phyloP scores from a whole-genome alignment of 2,797 vertebrate genomes.

The Hippocampus kuda region DNA sequence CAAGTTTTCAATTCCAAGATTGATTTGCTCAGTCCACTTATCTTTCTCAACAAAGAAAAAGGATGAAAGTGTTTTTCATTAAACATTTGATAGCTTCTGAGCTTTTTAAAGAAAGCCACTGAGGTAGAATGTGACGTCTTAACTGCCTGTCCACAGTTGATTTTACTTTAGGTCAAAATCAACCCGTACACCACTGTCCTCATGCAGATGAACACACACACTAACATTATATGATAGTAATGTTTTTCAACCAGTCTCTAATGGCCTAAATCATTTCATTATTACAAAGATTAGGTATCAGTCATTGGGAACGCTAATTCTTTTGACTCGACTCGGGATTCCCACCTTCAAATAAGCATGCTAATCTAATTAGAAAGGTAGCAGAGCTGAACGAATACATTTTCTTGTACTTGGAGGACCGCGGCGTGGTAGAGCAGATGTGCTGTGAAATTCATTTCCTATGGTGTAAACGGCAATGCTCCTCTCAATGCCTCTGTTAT shows the following conservation, averaged over 20 bases:
- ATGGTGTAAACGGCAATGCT: constrained; percentile 98
- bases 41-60: constrained; percentile 46
- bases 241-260: constrained; percentile 91
- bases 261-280: constrained; percentile 92
- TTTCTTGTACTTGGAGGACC: constrained; percentile 94
- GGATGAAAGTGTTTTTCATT: constrained; percentile 44
- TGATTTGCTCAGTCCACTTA: constrained; percentile 61
- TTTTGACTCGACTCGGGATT: constrained; percentile 85
- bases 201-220: constrained; percentile 40
- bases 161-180: constrained; percentile 47
- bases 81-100: constrained; percentile 58
- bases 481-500: constrained; percentile 81
- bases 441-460: constrained; percentile 99
- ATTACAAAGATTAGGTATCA: constrained; percentile 96
- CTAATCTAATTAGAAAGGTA: constrained; percentile 99
- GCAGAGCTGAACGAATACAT: constrained; percentile 88
- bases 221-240: constrained; percentile 83
- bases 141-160: constrained; percentile 41
- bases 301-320: constrained; percentile 85
- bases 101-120: constrained; percentile 40
- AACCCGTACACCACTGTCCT: constrained; percentile 55
- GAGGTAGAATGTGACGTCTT: constrained; percentile 34
- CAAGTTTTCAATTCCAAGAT: constrained; percentile 65
- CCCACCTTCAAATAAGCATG: constrained; percentile 84
- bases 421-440: constrained; percentile 94